A percentile compares a stretch with the other conserved stretches of the same genome.
Conservation (phyloP, 2,888 invertebrate genomes). For the Aphodius granarius region DNA sequence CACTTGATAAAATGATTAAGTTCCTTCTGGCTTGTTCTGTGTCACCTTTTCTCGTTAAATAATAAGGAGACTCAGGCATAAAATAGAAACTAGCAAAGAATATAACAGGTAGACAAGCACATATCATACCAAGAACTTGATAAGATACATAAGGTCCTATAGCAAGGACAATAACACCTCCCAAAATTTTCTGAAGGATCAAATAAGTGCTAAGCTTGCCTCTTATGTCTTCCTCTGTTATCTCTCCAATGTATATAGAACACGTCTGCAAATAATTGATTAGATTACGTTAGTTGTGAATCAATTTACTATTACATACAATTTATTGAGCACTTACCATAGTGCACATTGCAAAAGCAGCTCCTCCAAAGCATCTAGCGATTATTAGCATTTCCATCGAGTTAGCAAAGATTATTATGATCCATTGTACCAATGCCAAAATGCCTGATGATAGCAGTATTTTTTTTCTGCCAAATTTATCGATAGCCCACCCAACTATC, state of each 20-base stretch:
- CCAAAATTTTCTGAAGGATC: slow-evolving; percentile 49
- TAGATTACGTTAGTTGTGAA: background rate
- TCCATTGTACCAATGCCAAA: slow-evolving; percentile 59
- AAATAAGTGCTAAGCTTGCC: slow-evolving; percentile 48
- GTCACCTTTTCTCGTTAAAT: slow-evolving; percentile 49
- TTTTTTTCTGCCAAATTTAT: slow-evolving; percentile 59
- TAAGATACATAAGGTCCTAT: slow-evolving; percentile 51
- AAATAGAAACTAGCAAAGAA: slow-evolving; percentile 49
- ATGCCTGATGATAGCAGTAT: slow-evolving; percentile 57
- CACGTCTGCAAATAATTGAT: background rate
- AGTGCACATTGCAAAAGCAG: background rate
- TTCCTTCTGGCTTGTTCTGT: slow-evolving; percentile 44
- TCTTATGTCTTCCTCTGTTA: slow-evolving; percentile 55
- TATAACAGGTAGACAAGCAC: slow-evolving; percentile 45
- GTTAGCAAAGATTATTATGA: slow-evolving; percentile 34
- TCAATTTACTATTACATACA: no score
- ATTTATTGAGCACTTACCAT: background rate
- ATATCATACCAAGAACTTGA: slow-evolving; percentile 44
- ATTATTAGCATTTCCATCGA: slow-evolving; percentile 57
- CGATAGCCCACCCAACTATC: slow-evolving; percentile 58
- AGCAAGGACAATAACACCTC: slow-evolving; percentile 49
- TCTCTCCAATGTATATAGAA: slow-evolving; percentile 50
- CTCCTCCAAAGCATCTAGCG: slow-evolving; percentile 66
- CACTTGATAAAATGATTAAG: slow-evolving; percentile 40
- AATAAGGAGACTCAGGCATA: slow-evolving; percentile 57